Conservation (phyloP, 2,113 vertebrate genomes). For the Lepus timidus region DNA sequence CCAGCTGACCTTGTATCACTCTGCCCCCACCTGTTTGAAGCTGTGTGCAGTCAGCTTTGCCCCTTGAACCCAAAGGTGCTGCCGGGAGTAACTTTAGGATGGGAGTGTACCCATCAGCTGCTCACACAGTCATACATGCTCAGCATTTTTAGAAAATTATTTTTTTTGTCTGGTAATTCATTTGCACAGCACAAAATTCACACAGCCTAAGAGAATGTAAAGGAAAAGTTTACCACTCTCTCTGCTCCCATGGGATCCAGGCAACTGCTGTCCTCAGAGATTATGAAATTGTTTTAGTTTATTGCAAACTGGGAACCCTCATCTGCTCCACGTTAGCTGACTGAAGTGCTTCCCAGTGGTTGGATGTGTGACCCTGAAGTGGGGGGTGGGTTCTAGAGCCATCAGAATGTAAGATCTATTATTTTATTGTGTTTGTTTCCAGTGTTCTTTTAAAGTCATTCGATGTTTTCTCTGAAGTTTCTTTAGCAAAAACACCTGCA, state of each 20-base stretch:
- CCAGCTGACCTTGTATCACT: neutral
- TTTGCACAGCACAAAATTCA: slow-evolving; percentile 21
- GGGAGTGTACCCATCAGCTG: neutral
- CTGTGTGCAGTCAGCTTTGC: neutral
- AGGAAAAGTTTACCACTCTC: neutral
- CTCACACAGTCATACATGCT: neutral
- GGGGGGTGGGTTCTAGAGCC: neutral
- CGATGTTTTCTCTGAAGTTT: neutral
- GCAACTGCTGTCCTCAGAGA: neutral
- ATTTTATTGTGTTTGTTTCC: neutral
- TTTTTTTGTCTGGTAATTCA: slow-evolving; percentile 16
- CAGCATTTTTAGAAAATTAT: neutral
- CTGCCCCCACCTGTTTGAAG: neutral
- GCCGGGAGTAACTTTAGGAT: neutral
- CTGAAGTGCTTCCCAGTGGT: neutral
- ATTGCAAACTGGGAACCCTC: neutral
- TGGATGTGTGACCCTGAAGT: neutral
- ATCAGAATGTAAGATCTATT: neutral
- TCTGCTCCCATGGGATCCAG: neutral
- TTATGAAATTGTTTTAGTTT: neutral
- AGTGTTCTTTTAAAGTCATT: neutral
- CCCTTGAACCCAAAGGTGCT: neutral
- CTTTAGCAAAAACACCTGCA: slow-evolving; percentile 12
- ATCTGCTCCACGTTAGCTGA: neutral
- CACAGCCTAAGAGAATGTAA: neutral